Evolutionary conservation across 2,113 vertebrate genomes (phyloP).

Genomic region (Lycocorax pyrrhopterus): DNA sequence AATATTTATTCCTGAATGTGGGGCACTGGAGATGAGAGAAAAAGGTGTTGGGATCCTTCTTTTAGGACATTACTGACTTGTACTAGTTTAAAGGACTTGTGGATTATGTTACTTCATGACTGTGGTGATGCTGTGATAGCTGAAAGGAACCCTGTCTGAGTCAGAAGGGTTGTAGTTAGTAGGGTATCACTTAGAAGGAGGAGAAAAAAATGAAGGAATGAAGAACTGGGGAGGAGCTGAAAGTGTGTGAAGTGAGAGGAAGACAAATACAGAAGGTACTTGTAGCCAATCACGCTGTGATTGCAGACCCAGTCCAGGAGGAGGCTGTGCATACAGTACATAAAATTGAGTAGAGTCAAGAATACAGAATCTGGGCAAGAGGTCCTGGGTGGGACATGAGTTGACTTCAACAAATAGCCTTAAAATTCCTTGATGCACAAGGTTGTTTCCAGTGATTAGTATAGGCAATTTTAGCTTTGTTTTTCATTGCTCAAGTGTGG

Average conservation of each 20-base stretch:
- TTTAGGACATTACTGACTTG: neutral
- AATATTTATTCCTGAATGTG: neutral
- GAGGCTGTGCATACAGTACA: neutral
- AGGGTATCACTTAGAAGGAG: neutral
- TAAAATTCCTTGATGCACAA: neutral
- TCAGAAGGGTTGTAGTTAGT: neutral
- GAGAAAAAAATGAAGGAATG: neutral
- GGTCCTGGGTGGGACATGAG: neutral
- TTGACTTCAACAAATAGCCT: neutral
- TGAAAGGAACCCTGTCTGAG: neutral
- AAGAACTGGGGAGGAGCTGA: neutral
- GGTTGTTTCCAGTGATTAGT: neutral
- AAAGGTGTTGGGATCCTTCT: neutral
- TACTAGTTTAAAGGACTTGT: neutral
- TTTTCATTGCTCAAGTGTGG: neutral
- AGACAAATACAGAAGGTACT: neutral
- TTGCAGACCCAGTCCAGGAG: neutral
- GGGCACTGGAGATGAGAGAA: neutral
- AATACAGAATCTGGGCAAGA: neutral
- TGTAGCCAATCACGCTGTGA: neutral
- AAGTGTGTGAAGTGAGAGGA: neutral
- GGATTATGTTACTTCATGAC: neutral
- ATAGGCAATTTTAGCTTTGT: neutral
- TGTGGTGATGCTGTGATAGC: neutral
- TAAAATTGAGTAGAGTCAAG: neutral